phyloP scores from a whole-genome alignment of 2,888 invertebrate genomes.

The Cryptops parisi region DNA sequence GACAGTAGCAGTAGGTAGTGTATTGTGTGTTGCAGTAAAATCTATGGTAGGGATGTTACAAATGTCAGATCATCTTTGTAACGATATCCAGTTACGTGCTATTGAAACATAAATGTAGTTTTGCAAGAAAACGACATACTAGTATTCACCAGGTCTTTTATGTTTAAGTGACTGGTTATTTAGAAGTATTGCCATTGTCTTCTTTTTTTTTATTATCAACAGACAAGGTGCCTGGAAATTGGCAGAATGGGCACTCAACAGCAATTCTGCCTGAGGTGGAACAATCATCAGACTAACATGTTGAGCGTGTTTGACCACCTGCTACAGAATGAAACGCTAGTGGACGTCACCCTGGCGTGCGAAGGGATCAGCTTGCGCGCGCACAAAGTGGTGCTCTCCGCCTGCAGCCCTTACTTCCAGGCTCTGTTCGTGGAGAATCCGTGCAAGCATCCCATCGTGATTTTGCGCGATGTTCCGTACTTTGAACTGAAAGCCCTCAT shows the following conservation, averaged over 20 bases:
- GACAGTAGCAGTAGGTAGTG: too few relatives aligned
- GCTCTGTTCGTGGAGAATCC: slow-evolving; percentile 75
- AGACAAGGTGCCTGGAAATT: not conserved
- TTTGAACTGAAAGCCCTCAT: slow-evolving; percentile 77
- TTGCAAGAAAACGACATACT: too few relatives aligned
- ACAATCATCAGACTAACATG: slow-evolving; percentile 79
- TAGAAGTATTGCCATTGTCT: too few relatives aligned
- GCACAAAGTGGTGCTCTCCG: slow-evolving; percentile 73
- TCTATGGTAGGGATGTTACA: too few relatives aligned
- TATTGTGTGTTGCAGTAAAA: too few relatives aligned
- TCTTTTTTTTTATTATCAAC: not conserved
- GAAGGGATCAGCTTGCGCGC: slow-evolving; percentile 72
- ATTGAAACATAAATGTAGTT: too few relatives aligned
- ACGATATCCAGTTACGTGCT: too few relatives aligned
- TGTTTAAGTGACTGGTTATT: too few relatives aligned
- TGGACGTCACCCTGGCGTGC: slow-evolving; percentile 80
- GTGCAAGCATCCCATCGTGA: slow-evolving; percentile 85
- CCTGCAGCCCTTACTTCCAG: slow-evolving; percentile 84
- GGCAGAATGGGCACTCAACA: slow-evolving; percentile 38
- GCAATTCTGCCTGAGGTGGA: slow-evolving; percentile 86
- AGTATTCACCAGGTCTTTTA: too few relatives aligned
- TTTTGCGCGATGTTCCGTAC: slow-evolving; percentile 81
- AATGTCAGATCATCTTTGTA: too few relatives aligned
- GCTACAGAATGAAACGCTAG: slow-evolving; percentile 71
- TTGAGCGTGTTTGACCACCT: slow-evolving; percentile 79